Evolutionary conservation across 2,888 invertebrate species (phyloP).

Genomic region (Synanthedon tipuliformis): DNA sequence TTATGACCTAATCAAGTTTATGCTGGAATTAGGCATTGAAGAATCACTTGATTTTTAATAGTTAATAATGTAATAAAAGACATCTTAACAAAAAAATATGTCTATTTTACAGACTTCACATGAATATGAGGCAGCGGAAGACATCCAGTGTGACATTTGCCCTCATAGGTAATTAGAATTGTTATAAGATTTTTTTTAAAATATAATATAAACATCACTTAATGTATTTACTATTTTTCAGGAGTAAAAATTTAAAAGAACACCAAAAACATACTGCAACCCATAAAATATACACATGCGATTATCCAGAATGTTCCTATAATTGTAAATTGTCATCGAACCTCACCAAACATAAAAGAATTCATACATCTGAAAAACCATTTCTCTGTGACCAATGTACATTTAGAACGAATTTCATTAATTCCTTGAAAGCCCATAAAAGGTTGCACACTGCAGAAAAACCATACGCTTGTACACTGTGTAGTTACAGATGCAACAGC

Average conservation of each 20-base stretch:
- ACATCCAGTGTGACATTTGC: not conserved
- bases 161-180: slow-evolving; percentile 4
- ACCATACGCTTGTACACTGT: slow-evolving; percentile 47
- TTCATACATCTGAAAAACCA: slow-evolving; percentile 53
- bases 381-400: slow-evolving; percentile 59
- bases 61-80: no score
- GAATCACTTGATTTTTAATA: no score
- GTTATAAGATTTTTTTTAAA: not conserved
- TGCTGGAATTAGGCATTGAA: no score
- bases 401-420: slow-evolving; percentile 57
- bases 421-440: slow-evolving; percentile 55
- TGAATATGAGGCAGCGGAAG: no score
- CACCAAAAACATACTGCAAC: slow-evolving; percentile 45
- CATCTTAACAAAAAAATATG: no score
- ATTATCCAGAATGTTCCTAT: slow-evolving; percentile 64
- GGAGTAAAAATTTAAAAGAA: slow-evolving; percentile 44
- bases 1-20: no score
- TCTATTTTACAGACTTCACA: no score
- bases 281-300: slow-evolving; percentile 57
- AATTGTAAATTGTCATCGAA: slow-evolving; percentile 60
- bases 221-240: slow-evolving; percentile 15
- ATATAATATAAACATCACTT: no score
- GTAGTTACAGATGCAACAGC: slow-evolving; percentile 56
- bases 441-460: slow-evolving; percentile 50
- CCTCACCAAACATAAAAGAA: slow-evolving; percentile 54